These are phyloP conservation scores for Rutpela maculata DNA, from an alignment of 2,888 invertebrate genomes.

Conservation along the genomic window DNA sequence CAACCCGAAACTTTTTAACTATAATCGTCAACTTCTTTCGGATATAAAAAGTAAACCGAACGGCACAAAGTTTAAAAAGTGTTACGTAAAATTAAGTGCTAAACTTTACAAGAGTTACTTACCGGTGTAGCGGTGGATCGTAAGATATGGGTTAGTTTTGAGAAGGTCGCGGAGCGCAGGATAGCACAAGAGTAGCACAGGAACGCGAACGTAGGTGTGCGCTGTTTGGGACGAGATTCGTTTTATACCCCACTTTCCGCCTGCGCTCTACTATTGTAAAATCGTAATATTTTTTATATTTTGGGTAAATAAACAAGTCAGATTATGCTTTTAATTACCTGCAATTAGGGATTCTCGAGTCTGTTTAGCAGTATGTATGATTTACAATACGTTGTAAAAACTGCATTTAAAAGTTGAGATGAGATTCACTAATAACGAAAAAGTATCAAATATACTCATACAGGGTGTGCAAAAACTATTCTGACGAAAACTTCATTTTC, in stretches of 20 bases:
- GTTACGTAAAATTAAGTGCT: constrained; percentile 24
- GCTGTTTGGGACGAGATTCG: constrained; percentile 15
- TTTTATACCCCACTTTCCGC: constrained; percentile 37
- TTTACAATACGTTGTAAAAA: neutral
- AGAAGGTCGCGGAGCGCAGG: constrained; percentile 24
- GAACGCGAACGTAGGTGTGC: constrained; percentile 30
- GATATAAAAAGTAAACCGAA: constrained; percentile 17
- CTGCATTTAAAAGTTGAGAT: neutral
- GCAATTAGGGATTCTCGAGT: neutral
- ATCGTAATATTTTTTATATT: constrained; percentile 16
- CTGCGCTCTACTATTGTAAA: constrained; percentile 33
- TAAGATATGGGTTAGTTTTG: constrained; percentile 34
- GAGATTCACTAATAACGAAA: too few relatives aligned
- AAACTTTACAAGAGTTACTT: constrained; percentile 26
- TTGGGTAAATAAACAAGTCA: constrained; percentile 34
- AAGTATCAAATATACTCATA: too few relatives aligned
- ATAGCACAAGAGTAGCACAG: constrained; percentile 30
- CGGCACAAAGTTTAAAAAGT: neutral
- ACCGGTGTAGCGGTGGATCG: constrained; percentile 34
- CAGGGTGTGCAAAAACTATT: too few relatives aligned
- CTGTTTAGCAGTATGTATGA: neutral
- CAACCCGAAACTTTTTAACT: constrained; percentile 6
- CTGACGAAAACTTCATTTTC: too few relatives aligned
- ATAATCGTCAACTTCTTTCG: neutral
- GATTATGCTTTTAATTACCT: constrained; percentile 25